These are phyloP conservation scores for Acanthosepion pharaonis DNA, from an alignment of 2,888 invertebrate genomes.

Conservation along the genomic window DNA sequence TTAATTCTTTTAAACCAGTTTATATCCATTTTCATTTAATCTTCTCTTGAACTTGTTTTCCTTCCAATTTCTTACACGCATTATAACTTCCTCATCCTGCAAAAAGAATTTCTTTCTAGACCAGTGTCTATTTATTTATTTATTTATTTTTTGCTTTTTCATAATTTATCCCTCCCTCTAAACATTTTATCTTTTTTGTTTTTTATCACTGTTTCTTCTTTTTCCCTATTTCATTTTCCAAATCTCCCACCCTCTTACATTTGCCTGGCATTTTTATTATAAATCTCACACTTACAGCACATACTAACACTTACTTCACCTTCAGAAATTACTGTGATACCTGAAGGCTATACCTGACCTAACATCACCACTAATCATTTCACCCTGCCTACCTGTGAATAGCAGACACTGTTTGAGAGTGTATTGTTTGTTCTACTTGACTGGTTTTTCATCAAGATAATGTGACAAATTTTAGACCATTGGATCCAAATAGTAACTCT, in stretches of 20 bases:
- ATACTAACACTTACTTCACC: background rate
- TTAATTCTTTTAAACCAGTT: background rate
- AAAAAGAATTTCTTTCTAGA: constrained; percentile 17
- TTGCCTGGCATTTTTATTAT: background rate
- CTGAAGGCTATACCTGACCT: constrained; percentile 6
- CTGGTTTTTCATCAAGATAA: background rate
- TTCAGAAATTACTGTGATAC: background rate
- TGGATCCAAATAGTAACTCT: background rate
- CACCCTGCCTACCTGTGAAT: background rate
- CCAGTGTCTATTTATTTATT: background rate
- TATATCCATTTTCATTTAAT: background rate
- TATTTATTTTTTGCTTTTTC: background rate
- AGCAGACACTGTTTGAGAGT: background rate
- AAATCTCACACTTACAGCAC: constrained; percentile 7
- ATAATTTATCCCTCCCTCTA: background rate
- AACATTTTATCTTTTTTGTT: background rate
- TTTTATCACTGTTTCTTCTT: background rate
- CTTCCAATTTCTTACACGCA: background rate
- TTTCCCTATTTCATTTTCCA: background rate
- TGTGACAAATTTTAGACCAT: background rate
- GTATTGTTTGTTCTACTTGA: background rate
- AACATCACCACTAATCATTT: constrained; percentile 33
- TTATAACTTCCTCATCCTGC: background rate
- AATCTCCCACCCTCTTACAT: background rate
- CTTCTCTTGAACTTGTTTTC: background rate